Conservation (phyloP, 1,140 invertebrate genomes). For the Zophobas atratus region DNA sequence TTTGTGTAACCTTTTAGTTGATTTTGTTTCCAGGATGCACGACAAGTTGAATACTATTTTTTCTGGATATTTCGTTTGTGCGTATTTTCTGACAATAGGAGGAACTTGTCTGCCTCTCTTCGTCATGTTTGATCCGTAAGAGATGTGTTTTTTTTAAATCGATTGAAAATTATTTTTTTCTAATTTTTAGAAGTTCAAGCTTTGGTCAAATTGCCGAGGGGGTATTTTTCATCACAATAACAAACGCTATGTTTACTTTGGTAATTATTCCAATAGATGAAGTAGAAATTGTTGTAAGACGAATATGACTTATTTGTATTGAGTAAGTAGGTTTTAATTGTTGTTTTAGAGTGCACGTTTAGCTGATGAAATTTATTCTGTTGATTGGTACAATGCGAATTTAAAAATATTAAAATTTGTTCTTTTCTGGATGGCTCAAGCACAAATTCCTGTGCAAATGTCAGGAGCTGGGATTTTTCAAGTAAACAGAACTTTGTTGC, state of each 20-base stretch:
- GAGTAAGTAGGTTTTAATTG: neutral
- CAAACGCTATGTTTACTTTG: conserved; percentile 10
- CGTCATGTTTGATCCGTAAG: conserved; percentile 1
- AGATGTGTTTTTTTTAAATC: too few species aligned
- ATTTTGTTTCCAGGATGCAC: conserved; percentile 3
- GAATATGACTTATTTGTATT: neutral
- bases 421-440: conserved; percentile 1
- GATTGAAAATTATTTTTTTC: too few species aligned
- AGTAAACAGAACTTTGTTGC: neutral
- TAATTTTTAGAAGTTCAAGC: conserved; percentile 21
- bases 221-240: neutral
- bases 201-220: conserved; percentile 1
- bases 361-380: neutral
- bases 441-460: conserved; percentile 10
- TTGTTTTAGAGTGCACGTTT: conserved; percentile 9
- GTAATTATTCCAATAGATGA: conserved; percentile 8
- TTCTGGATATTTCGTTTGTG: conserved; percentile 6
- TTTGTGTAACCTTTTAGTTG: neutral
- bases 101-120: conserved; percentile 5
- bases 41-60: conserved; percentile 4
- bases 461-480: conserved; percentile 7
- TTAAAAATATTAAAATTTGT: conserved; percentile 12
- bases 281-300: conserved; percentile 6
- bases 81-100: conserved; percentile 12
- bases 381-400: conserved; percentile 19